Percentiles rank a stretch among this genome's conserved stretches.
Conservation (phyloP, 2,113 vertebrate genomes). For the Oreocharis arfaki region DNA sequence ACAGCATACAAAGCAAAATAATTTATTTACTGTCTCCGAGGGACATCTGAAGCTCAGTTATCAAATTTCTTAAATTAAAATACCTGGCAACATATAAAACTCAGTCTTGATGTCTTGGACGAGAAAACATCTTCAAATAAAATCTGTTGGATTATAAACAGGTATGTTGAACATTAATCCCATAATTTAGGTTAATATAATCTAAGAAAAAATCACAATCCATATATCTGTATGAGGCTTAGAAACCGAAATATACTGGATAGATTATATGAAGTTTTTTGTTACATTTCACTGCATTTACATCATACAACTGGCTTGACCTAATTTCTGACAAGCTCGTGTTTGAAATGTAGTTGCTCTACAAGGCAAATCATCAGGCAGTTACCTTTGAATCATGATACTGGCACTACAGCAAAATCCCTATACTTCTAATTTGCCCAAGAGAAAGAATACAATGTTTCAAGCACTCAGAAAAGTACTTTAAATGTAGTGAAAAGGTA, state of each 20-base stretch:
- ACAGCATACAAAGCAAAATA: background rate
- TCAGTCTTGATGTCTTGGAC: background rate
- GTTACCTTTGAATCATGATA: background rate
- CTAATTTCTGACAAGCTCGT: background rate
- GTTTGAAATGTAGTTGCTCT: background rate
- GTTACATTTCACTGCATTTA: background rate
- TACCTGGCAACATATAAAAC: background rate
- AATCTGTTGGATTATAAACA: background rate
- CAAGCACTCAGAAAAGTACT: background rate
- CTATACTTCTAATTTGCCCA: background rate
- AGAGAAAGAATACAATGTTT: background rate
- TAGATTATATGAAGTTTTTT: background rate
- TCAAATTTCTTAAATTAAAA: background rate
- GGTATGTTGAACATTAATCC: background rate
- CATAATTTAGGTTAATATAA: accelerated
- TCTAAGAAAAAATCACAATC: background rate
- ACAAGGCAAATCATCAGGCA: background rate
- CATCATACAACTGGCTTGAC: background rate
- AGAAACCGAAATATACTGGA: background rate
- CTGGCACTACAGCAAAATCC: background rate
- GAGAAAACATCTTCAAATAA: background rate
- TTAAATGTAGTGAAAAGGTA: background rate
- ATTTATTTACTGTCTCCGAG: background rate
- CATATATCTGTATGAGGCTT: background rate
- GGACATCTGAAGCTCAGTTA: background rate